Evolutionary conservation across 2,797 vertebrate genomes (phyloP).

Genomic region (Aselliscus stoliczkanus): DNA sequence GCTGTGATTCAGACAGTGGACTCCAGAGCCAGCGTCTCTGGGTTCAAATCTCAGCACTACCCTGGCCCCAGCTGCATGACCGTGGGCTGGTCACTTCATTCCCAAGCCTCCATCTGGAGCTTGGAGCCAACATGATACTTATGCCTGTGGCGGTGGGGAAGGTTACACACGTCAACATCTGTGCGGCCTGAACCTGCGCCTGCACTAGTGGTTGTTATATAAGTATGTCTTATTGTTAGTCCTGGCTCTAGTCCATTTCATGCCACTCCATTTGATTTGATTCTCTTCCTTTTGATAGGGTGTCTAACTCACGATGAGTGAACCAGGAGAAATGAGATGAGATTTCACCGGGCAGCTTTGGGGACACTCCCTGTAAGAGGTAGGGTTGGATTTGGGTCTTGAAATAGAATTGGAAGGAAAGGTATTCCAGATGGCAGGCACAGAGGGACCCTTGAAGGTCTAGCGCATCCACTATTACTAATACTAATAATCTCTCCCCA

Average conservation of each 20-base stretch:
- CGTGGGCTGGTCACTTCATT: neutral
- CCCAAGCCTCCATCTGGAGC: neutral
- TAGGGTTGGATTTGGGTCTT: neutral
- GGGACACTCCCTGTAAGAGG: neutral
- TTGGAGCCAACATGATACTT: neutral
- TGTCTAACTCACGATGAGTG: neutral
- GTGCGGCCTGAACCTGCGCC: neutral
- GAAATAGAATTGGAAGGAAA: neutral
- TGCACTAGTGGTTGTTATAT: accelerated
- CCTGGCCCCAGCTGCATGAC: neutral
- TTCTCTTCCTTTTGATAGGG: neutral
- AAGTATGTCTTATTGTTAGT: neutral
- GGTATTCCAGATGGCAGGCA: neutral
- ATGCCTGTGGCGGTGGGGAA: accelerated
- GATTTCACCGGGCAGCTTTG: accelerated
- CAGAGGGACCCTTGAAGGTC: neutral
- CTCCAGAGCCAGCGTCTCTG: neutral
- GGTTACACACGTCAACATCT: neutral
- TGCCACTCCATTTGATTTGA: neutral
- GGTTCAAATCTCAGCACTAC: neutral
- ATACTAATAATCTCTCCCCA: neutral
- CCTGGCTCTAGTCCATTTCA: neutral
- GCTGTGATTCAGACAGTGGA: neutral
- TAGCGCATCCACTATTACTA: neutral
- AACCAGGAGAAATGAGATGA: neutral